Evolutionary conservation across 2,113 vertebrate species (phyloP).

Genomic region (Trematomus loennbergii): DNA sequence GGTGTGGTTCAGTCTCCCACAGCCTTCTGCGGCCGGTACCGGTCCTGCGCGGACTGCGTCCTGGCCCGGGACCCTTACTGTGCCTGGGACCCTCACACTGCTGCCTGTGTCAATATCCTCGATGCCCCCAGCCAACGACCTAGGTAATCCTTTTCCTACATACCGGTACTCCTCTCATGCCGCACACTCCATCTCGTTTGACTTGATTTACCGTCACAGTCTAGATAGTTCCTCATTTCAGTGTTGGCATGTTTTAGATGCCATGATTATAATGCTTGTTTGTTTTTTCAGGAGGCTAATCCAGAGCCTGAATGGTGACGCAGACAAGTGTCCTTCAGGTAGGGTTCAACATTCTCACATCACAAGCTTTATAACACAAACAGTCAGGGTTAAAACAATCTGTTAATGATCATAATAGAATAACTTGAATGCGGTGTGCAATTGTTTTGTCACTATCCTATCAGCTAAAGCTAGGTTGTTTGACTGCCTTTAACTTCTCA

Average conservation of each 20-base stretch:
- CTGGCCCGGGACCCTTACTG: conserved; percentile 96
- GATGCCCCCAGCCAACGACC: conserved; percentile 44
- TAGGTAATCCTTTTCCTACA: conserved; percentile 51
- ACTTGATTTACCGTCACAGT: conserved; percentile 28
- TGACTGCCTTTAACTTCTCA: not conserved
- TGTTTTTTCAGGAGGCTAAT: conserved; percentile 86
- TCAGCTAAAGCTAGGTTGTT: not conserved
- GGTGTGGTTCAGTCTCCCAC: conserved; percentile 92
- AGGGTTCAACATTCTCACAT: conserved; percentile 8
- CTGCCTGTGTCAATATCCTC: conserved; percentile 84
- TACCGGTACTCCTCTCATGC: conserved; percentile 8
- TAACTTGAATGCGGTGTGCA: not conserved
- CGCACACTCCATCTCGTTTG: conserved; percentile 14
- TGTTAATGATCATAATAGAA: not conserved
- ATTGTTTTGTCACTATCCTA: not conserved
- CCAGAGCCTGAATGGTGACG: conserved; percentile 91
- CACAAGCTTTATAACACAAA: not conserved
- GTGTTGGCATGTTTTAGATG: not conserved
- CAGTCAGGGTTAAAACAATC: not conserved
- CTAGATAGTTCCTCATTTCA: not conserved
- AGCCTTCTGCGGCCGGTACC: conserved; percentile 91
- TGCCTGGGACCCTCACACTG: conserved; percentile 86
- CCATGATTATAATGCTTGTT: conserved; percentile 12
- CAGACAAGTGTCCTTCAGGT: conserved; percentile 87
- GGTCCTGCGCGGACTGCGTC: conserved; percentile 90